These are phyloP conservation scores for Acronicta psi DNA, from an alignment of 2,888 invertebrate species.

Conservation along the genomic window DNA sequence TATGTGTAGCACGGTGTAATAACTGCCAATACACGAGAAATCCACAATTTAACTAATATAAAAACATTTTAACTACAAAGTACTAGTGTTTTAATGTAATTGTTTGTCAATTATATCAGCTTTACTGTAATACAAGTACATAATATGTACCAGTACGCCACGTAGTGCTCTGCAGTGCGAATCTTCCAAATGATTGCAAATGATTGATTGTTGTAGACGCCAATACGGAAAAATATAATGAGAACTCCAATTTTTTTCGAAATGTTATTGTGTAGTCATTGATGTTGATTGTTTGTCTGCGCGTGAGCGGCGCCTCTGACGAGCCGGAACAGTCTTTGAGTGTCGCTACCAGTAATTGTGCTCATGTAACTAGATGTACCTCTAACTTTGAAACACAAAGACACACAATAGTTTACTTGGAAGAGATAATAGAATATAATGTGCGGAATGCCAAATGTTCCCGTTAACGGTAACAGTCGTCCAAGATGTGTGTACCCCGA, in stretches of 20 bases:
- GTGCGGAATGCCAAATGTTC: background rate
- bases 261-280: background rate
- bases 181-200: too few species aligned
- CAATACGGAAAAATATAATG: background rate
- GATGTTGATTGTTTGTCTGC: background rate
- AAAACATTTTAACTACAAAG: too few species aligned
- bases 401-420: background rate
- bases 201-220: background rate
- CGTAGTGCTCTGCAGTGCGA: background rate
- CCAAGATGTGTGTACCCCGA: background rate
- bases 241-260: background rate
- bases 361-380: background rate
- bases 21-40: too few species aligned
- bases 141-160: too few species aligned
- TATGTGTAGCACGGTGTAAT: too few species aligned
- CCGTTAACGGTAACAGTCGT: background rate
- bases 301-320: constrained; percentile 7
- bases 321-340: constrained; percentile 14
- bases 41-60: too few species aligned
- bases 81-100: too few species aligned
- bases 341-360: background rate
- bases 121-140: too few species aligned
- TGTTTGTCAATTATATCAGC: too few species aligned
- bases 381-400: background rate
- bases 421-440: background rate